Base-by-base conservation (phyloP, 2,797 vertebrate genomes). In the Amblyraja radiata region DNA sequence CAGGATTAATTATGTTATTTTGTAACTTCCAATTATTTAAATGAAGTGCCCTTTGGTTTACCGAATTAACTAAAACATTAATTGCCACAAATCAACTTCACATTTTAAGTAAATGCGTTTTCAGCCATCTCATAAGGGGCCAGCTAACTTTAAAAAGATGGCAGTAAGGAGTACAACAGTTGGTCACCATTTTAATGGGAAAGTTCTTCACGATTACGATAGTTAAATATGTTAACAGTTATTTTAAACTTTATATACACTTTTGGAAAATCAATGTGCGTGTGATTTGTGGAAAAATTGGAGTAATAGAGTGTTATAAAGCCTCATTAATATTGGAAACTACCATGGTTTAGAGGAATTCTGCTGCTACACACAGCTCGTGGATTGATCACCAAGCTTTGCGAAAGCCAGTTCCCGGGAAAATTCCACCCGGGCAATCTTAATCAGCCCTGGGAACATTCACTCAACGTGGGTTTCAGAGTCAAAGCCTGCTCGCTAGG, bases 171-270 rank as follows among this genome's bases (percentile, higher is more conserved):
- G 84, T 68, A 76, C 90, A 92, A 92, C 90, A 92, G 90, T 92
- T 92, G 90, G 90, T 92, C 90, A 92, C 90, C 90, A 92, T 92
- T 92, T 92, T 92, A 92, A 92, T 46, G 32, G 36, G 65, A 21
- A 90, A 90, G 63, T 90, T 71, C 88, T n/a, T 65, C 65, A 36
- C 63, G 36, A 71, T 91, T 91, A 73, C 28, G 90, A 54, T 54
- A 25, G 54, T 68, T 21, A 91, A 6, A 74, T 65, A 6, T 23
- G 25, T 91, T 74, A 54, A 54, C 36, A 74, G 90, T 54, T 91
- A 23, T 46, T 73, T 54, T 28, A 74, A 73, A 74, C 65, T 91
- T 74, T 91, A 91, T 91, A 74, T 14, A 25, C 46, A n/a, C 78
- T 32, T 83, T 36, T 68, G 84, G 61, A 32, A 68, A 68, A 36